phyloP scores from a whole-genome alignment of 2,888 invertebrate species.

The Empis livida region DNA sequence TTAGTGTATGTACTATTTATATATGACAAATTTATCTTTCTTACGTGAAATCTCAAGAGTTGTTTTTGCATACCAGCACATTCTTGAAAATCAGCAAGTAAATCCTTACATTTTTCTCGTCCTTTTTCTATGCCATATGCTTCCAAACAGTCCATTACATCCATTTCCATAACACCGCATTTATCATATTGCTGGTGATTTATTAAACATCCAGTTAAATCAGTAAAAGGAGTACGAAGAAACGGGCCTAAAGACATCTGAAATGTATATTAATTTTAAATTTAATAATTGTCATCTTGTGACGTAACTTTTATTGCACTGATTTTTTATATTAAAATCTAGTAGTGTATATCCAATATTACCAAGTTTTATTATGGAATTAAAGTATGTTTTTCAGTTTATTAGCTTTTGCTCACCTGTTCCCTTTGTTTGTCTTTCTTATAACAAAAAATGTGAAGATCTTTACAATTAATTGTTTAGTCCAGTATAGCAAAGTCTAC shows the following conservation, averaged over 20 bases:
- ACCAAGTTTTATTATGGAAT: too few relatives aligned
- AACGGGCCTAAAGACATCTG: slow-evolving; percentile 51
- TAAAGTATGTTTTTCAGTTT: too few relatives aligned
- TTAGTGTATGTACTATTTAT: neutral
- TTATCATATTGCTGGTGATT: slow-evolving; percentile 51
- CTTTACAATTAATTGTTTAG: too few relatives aligned
- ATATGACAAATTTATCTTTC: slow-evolving; percentile 7
- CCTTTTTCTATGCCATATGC: slow-evolving; percentile 64
- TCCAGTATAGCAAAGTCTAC: too few relatives aligned
- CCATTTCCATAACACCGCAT: slow-evolving; percentile 56
- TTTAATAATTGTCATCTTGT: too few relatives aligned
- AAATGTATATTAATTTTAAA: slow-evolving; percentile 1
- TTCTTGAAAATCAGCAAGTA: slow-evolving; percentile 58
- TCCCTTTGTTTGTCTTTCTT: too few relatives aligned
- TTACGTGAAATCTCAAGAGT: slow-evolving; percentile 43
- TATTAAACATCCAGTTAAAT: slow-evolving; percentile 49
- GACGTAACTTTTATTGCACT: too few relatives aligned
- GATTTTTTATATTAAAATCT: too few relatives aligned
- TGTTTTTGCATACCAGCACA: slow-evolving; percentile 51
- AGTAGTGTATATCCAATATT: too few relatives aligned
- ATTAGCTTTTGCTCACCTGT: too few relatives aligned
- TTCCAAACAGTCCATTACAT: slow-evolving; percentile 63
- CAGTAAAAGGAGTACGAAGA: slow-evolving; percentile 56
- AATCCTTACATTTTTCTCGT: slow-evolving; percentile 43
- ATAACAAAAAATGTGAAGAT: too few relatives aligned